phyloP scores from a whole-genome alignment of 1,140 invertebrate species.

The Idris sp. region DNA sequence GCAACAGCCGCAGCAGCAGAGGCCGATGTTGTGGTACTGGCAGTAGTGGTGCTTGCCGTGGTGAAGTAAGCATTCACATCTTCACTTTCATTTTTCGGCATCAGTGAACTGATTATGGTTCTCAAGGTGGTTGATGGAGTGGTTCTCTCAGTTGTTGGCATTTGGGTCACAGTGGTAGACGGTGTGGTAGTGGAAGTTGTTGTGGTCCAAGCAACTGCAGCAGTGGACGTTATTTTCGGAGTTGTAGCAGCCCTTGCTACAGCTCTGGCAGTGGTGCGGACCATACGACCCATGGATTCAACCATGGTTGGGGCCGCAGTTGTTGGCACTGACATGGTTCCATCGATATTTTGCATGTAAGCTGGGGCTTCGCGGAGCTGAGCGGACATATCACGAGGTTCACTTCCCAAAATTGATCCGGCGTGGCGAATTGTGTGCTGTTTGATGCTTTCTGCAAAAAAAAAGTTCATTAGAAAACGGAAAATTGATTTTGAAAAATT shows the following conservation, averaged over 20 bases:
- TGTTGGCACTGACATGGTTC: constrained; percentile 54
- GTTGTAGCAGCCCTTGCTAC: constrained; percentile 72
- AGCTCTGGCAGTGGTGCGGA: constrained; percentile 72
- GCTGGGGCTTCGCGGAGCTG: constrained; percentile 67
- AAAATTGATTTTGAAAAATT: not conserved
- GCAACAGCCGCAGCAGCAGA: constrained; percentile 74
- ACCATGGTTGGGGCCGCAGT: constrained; percentile 66
- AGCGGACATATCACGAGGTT: constrained; percentile 74
- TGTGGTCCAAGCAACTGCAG: constrained; percentile 56
- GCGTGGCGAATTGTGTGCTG: constrained; percentile 81
- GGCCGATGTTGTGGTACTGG: constrained; percentile 68
- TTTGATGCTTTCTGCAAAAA: constrained; percentile 80
- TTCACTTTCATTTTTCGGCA: constrained; percentile 19
- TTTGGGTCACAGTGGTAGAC: constrained; percentile 52
- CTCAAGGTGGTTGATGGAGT: constrained; percentile 24
- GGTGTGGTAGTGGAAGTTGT: constrained; percentile 51
- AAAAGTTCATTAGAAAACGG: no score
- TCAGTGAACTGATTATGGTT: constrained; percentile 18
- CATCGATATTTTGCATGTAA: constrained; percentile 46
- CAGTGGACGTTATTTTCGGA: constrained; percentile 63
- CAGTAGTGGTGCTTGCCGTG: constrained; percentile 40
- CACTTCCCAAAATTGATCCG: constrained; percentile 81
- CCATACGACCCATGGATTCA: constrained; percentile 69
- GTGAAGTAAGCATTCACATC: constrained; percentile 62
- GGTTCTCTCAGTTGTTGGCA: constrained; percentile 29